phyloP scores from a whole-genome alignment of 2,888 invertebrate species.

The Diarsia dahlii region DNA sequence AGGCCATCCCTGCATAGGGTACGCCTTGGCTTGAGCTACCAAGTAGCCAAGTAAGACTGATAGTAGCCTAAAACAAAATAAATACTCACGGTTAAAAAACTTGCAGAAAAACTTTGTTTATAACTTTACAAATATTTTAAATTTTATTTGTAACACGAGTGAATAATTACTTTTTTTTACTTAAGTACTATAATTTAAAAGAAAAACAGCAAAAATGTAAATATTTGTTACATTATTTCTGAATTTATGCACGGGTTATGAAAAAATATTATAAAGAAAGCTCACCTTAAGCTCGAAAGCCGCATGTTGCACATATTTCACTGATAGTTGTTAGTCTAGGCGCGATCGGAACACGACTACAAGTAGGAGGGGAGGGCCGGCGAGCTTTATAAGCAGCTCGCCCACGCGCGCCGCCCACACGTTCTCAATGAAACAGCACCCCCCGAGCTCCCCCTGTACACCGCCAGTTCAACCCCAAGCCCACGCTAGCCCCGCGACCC shows the following conservation, averaged over 20 bases:
- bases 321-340: slow-evolving; percentile 74
- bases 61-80: slow-evolving; percentile 81
- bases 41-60: slow-evolving; percentile 88
- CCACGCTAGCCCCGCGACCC: slow-evolving; percentile 70
- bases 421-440: slow-evolving; percentile 92
- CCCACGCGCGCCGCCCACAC: slow-evolving; percentile 92
- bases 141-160: background rate
- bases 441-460: slow-evolving; percentile 62
- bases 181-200: background rate
- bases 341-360: slow-evolving; percentile 83
- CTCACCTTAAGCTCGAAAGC: slow-evolving; percentile 83
- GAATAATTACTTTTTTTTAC: background rate
- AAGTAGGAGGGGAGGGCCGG: slow-evolving; percentile 80
- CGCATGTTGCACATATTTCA: slow-evolving; percentile 84
- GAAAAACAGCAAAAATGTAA: background rate
- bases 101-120: too few relatives aligned
- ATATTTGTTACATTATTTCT: background rate
- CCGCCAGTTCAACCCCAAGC: slow-evolving; percentile 40
- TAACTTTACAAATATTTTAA: too few relatives aligned
- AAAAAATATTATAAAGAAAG: slow-evolving; percentile 44
- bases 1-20: slow-evolving; percentile 86
- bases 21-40: slow-evolving; percentile 84
- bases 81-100: background rate
- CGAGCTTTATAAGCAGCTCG: slow-evolving; percentile 87
- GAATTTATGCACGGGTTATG: slow-evolving; percentile 13